A percentile compares a stretch with the other conserved stretches of the same genome.
These are phyloP conservation scores for Sisyra terminalis DNA, from an alignment of 2,888 invertebrate genomes.

Conservation along the genomic window DNA sequence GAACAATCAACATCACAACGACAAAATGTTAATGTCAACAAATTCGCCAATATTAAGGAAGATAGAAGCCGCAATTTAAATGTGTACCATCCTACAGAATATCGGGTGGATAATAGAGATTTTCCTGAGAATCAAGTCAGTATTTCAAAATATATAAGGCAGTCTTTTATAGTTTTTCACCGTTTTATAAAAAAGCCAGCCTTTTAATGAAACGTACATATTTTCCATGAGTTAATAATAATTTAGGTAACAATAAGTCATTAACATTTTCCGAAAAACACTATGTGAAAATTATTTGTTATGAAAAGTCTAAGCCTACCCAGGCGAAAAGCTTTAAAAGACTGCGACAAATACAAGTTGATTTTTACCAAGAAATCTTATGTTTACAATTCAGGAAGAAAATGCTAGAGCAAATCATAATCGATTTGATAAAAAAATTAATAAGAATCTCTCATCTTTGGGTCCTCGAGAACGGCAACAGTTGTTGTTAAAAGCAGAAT, in stretches of 20 bases:
- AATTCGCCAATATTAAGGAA: slow-evolving; percentile 5
- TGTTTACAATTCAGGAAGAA: too few species aligned
- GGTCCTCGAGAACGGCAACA: slow-evolving; percentile 36
- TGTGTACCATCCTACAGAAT: slow-evolving; percentile 5
- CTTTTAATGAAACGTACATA: too few species aligned
- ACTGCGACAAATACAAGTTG: too few species aligned
- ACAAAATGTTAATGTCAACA: slow-evolving; percentile 1
- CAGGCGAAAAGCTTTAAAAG: too few species aligned
- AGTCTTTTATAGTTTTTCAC: not conserved
- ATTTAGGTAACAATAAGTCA: too few species aligned
- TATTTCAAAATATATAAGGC: not conserved
- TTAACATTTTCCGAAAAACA: too few species aligned
- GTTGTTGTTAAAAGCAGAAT: slow-evolving; percentile 34
- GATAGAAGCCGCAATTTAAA: slow-evolving; percentile 3
- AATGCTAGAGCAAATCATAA: not conserved
- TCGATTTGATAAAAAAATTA: slow-evolving; percentile 7
- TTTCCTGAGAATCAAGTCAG: not conserved
- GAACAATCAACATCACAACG: not conserved
- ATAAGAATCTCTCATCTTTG: not conserved
- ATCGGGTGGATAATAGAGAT: slow-evolving; percentile 4
- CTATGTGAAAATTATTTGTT: too few species aligned
- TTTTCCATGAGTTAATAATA: too few species aligned
- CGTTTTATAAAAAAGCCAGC: too few species aligned
- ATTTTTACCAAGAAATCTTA: too few species aligned
- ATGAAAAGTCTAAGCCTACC: too few species aligned